Percentiles rank a stretch among this genome's conserved stretches.
These are phyloP conservation scores for Planiliza haematocheilus DNA, from an alignment of 2,113 vertebrate species.

Conservation along the genomic window DNA sequence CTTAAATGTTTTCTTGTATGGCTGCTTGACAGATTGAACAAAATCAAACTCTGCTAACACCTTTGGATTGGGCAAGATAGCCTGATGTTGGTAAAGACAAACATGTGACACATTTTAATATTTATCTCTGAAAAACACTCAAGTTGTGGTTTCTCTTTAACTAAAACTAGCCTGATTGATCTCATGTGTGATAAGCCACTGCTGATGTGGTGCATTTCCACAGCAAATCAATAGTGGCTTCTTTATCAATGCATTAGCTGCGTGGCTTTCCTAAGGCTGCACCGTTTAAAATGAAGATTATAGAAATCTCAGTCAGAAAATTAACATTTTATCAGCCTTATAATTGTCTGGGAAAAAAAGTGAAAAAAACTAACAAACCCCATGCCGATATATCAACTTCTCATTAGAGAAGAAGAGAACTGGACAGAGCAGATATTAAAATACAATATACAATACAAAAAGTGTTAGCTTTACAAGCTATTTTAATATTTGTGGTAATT, in stretches of 20 bases:
- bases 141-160: conserved; percentile 29
- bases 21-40: too few relatives aligned
- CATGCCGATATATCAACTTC: background rate
- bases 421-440: too few relatives aligned
- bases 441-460: too few relatives aligned
- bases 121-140: background rate
- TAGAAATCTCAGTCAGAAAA: conserved; percentile 7
- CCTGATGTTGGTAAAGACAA: background rate
- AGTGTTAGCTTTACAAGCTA: background rate
- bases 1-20: too few relatives aligned
- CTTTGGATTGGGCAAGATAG: background rate
- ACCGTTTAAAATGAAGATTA: conserved; percentile 14
- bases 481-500: background rate
- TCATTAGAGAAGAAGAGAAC: background rate
- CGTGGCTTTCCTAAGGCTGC: conserved; percentile 17
- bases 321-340: background rate
- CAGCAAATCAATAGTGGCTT: conserved; percentile 65
- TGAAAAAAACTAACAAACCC: conserved; percentile 9
- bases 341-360: background rate
- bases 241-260: conserved; percentile 55
- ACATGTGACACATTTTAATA: background rate
- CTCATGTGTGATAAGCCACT: conserved; percentile 55
- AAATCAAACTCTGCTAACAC: too few relatives aligned
- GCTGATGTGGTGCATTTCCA: conserved; percentile 66
- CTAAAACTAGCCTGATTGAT: conserved; percentile 62